Evolutionary conservation across 2,888 invertebrate genomes (phyloP).

Genomic region (Priocnemis perturbator): DNA sequence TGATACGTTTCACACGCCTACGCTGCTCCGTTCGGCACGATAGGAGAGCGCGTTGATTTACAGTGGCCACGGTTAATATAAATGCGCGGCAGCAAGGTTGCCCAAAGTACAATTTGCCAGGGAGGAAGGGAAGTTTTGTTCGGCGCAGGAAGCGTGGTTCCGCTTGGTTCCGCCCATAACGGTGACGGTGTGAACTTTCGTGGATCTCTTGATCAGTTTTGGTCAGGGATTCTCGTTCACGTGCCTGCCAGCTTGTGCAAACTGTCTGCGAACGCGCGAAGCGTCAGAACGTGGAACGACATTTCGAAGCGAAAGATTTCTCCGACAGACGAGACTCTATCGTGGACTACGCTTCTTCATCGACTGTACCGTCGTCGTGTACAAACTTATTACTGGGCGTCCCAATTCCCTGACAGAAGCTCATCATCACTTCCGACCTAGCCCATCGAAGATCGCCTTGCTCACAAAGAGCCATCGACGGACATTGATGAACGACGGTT

Average conservation of each 20-base stretch:
- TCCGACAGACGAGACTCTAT: neutral
- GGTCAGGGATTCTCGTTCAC: too few species aligned
- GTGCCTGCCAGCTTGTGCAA: neutral
- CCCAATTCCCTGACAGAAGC: slow-evolving; percentile 7
- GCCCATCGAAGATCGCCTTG: neutral
- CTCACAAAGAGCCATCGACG: neutral
- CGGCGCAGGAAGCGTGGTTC: slow-evolving; percentile 67
- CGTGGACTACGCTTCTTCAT: neutral
- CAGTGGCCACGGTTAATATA: slow-evolving; percentile 13
- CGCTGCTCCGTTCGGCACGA: slow-evolving; percentile 34
- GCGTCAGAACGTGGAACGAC: neutral
- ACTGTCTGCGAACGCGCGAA: neutral
- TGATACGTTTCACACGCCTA: slow-evolving; percentile 49
- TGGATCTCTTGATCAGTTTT: slow-evolving; percentile 30
- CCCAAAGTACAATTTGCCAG: slow-evolving; percentile 61
- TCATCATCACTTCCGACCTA: slow-evolving; percentile 17
- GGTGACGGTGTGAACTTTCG: slow-evolving; percentile 62
- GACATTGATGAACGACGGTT: neutral
- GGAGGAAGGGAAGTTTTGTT: slow-evolving; percentile 61
- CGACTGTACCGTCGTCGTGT: slow-evolving; percentile 5
- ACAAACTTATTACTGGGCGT: neutral
- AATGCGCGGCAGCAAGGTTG: slow-evolving; percentile 15
- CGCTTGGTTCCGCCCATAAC: slow-evolving; percentile 69
- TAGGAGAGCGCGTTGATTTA: slow-evolving; percentile 54
- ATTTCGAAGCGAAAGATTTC: neutral